A percentile compares a stretch with the other conserved stretches of the same genome.
phyloP scores from a whole-genome alignment of 1,140 invertebrate species.

The Bombus turneri region DNA sequence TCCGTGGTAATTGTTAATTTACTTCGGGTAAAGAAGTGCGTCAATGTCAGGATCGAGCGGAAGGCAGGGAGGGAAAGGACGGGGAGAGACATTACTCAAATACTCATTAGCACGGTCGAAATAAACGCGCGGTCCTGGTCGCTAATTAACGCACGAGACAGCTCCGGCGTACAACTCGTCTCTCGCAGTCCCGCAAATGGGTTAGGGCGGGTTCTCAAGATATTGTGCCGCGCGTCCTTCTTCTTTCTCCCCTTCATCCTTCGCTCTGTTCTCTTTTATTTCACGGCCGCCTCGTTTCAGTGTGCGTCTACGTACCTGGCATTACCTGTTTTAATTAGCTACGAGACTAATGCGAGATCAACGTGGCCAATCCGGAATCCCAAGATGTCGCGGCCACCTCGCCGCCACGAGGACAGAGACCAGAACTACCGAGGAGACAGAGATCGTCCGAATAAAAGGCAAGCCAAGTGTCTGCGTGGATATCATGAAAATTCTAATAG shows the following conservation, averaged over 20 bases:
- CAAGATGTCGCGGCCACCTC: conserved; percentile 28
- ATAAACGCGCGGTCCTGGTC: conserved; percentile 74
- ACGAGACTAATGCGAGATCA: conserved; percentile 66
- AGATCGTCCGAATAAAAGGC: conserved; percentile 33
- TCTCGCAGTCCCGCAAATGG: conserved; percentile 48
- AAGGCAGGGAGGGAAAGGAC: conserved; percentile 7
- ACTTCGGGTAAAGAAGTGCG: conserved; percentile 70
- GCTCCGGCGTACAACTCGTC: conserved; percentile 32
- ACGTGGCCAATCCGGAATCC: conserved; percentile 66
- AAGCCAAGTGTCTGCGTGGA: conserved; percentile 33
- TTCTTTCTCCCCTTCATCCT: not conserved
- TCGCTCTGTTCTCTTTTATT: conserved; percentile 4
- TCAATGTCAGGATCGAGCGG: conserved; percentile 44
- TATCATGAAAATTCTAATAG: conserved; percentile 51
- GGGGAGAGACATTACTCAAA: conserved; percentile 77
- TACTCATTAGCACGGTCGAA: conserved; percentile 78
- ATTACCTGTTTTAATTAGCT: conserved; percentile 71
- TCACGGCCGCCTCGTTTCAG: not conserved
- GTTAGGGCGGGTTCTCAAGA: conserved; percentile 68
- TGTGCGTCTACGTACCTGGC: conserved; percentile 49
- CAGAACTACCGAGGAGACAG: not conserved
- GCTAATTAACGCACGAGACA: conserved; percentile 78
- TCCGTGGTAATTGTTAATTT: conserved; percentile 76
- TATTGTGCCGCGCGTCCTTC: conserved; percentile 64
- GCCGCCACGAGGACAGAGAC: not conserved